Conservation (phyloP, 2,888 invertebrate genomes). For the Sabatieria punctata region DNA sequence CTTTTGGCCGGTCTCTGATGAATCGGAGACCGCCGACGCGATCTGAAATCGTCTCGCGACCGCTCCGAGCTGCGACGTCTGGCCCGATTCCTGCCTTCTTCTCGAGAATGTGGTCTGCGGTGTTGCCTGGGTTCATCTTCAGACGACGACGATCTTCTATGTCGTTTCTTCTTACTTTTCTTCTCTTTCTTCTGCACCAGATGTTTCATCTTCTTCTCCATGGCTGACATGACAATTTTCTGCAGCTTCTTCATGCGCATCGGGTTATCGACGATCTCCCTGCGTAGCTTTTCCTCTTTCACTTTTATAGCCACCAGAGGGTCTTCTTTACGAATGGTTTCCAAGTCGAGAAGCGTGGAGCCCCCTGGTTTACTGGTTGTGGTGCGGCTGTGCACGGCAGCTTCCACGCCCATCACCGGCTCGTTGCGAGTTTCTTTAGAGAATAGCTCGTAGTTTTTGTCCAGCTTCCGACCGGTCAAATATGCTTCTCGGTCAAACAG, state of each 20-base stretch:
- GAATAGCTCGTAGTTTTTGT: constrained; percentile 47
- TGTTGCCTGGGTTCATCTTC: too few relatives aligned
- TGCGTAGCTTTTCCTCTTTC: constrained; percentile 60
- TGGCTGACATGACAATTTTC: constrained; percentile 44
- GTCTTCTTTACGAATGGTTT: constrained; percentile 51
- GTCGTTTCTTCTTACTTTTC: background rate
- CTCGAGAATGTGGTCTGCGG: too few relatives aligned
- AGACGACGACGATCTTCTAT: background rate
- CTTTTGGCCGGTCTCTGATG: too few relatives aligned
- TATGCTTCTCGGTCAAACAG: constrained; percentile 66
- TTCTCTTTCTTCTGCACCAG: constrained; percentile 19
- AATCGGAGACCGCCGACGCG: too few relatives aligned
- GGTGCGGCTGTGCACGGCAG: background rate
- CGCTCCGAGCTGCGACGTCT: too few relatives aligned
- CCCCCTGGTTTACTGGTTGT: background rate
- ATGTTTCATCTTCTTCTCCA: constrained; percentile 31
- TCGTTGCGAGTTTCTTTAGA: background rate
- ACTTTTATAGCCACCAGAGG: constrained; percentile 70
- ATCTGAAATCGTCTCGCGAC: too few relatives aligned
- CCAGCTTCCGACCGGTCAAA: constrained; percentile 60
- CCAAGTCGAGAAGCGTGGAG: constrained; percentile 39
- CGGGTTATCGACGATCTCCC: constrained; percentile 72
- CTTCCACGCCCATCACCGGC: background rate
- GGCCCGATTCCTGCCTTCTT: too few relatives aligned
- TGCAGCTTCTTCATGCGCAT: constrained; percentile 69